A percentile compares a stretch with the other conserved stretches of the same genome.
These are phyloP conservation scores for Ataeniobius toweri DNA, from an alignment of 2,797 vertebrate species.

Conservation along the genomic window DNA sequence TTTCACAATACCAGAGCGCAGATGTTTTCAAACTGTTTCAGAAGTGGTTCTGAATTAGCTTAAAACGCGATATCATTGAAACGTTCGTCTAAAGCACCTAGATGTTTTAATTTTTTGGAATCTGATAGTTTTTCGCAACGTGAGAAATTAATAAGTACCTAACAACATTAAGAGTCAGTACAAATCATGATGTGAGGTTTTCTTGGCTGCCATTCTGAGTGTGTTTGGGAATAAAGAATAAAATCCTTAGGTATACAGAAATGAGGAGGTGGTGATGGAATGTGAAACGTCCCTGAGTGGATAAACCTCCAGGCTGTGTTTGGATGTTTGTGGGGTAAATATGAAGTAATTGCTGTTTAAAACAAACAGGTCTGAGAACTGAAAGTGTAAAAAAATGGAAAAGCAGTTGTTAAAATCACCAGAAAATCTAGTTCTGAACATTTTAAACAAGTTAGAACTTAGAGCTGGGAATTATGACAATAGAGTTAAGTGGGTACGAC, in stretches of 20 bases:
- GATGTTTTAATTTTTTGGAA: neutral
- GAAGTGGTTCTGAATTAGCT: neutral
- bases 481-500: neutral
- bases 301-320: constrained; percentile 11
- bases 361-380: neutral
- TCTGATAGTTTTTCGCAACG: neutral
- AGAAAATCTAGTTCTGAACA: neutral
- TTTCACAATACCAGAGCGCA: neutral
- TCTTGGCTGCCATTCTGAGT: neutral
- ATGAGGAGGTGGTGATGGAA: constrained; percentile 7
- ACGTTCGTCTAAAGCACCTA: neutral
- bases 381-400: neutral
- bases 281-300: neutral
- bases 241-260: constrained; percentile 6
- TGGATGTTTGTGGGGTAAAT: constrained; percentile 3
- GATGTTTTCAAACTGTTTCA: neutral
- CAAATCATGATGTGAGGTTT: neutral
- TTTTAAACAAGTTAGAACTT: neutral
- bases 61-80: neutral
- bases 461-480: neutral
- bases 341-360: neutral
- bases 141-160: neutral
- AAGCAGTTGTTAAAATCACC: neutral
- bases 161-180: neutral
- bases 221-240: neutral